phyloP scores from a whole-genome alignment of 2,797 vertebrate species.

The Pagetopsis macropterus region DNA sequence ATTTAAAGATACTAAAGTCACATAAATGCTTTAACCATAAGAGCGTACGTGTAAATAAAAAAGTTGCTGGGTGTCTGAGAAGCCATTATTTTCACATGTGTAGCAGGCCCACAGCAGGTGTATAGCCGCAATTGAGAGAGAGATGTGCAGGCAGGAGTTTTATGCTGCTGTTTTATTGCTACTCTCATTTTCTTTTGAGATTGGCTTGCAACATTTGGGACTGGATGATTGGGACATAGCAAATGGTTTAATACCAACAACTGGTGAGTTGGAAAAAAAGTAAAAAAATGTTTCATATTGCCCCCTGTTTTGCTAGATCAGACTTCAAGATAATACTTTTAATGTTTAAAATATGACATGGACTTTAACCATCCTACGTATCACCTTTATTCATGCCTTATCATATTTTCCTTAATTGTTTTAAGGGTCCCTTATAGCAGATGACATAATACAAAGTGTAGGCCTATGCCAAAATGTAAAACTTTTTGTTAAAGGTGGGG shows the following conservation, averaged over 20 bases:
- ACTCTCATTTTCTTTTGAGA: conserved; percentile 7
- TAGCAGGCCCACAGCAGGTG: not conserved
- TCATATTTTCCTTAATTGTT: not conserved
- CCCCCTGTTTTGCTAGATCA: no score
- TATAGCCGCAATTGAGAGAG: not conserved
- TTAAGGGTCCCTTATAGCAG: not conserved
- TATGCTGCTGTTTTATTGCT: conserved; percentile 21
- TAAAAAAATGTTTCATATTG: no score
- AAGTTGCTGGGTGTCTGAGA: not conserved
- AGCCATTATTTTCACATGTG: not conserved
- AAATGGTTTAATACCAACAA: conserved; percentile 5
- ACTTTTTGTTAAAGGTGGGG: not conserved
- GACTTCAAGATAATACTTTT: no score
- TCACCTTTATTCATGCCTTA: no score
- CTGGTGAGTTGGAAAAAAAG: not conserved
- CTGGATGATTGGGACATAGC: not conserved
- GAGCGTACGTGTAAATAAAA: conserved; percentile 2
- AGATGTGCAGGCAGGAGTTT: not conserved
- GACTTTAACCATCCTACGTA: no score
- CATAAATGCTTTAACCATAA: not conserved
- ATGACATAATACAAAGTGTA: not conserved
- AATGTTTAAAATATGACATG: no score
- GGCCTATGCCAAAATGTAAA: not conserved
- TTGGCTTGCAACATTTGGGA: not conserved
- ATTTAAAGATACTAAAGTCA: not conserved